Percentiles rank a stretch among this genome's conserved stretches.
Conservation (phyloP, 2,888 invertebrate genomes). For the Chrysina gloriosa region DNA sequence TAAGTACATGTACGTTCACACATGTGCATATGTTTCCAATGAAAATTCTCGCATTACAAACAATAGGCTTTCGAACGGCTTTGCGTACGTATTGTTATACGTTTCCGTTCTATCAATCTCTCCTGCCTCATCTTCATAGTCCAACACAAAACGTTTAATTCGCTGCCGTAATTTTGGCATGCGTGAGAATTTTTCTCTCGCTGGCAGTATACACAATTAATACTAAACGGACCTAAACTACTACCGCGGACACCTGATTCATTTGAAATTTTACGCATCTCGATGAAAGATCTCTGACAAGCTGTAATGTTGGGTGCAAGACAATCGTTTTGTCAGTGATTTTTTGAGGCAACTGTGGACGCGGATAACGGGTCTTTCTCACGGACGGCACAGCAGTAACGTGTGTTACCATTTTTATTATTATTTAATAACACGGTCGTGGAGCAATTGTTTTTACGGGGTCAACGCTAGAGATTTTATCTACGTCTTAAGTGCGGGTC, state of each 20-base stretch:
- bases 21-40: conserved; percentile 10
- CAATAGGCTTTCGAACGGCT: conserved; percentile 25
- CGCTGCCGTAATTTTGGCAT: conserved; percentile 51
- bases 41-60: conserved; percentile 27
- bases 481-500: conserved; percentile 19
- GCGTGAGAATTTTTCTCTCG: conserved; percentile 50
- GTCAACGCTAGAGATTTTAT: conserved; percentile 31
- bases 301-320: conserved; percentile 12
- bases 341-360: conserved; percentile 29
- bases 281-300: conserved; percentile 14
- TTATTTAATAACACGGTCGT: conserved; percentile 40
- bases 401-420: conserved; percentile 38
- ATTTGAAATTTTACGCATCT: conserved; percentile 40
- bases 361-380: conserved; percentile 36
- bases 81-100: conserved; percentile 39
- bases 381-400: conserved; percentile 36
- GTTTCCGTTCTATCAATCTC: conserved; percentile 46
- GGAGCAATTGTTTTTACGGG: conserved; percentile 33
- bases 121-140: conserved; percentile 37
- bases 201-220: conserved; percentile 29
- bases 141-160: conserved; percentile 34
- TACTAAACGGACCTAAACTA: conserved; percentile 35
- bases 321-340: conserved; percentile 34
- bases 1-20: conserved; percentile 7
- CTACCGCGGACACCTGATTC: conserved; percentile 40